Evolutionary conservation across 2,888 invertebrate species (phyloP), one percentile per base, ranked within the genome.

Genomic region (Yponomeuta cagnagella): DNA sequence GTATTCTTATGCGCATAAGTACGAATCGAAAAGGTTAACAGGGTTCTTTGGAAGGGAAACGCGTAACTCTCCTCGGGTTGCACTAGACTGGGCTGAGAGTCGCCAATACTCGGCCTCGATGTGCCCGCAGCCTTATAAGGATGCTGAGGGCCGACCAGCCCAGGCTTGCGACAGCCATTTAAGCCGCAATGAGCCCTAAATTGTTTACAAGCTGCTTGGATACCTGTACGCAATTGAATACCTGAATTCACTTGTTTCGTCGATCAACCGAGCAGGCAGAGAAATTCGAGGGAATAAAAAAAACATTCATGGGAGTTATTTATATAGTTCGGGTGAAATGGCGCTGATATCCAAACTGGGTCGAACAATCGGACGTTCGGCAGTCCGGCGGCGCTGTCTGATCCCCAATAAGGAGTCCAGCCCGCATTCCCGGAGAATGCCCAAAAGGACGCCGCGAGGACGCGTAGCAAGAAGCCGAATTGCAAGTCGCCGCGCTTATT

Each of bases 371-470:
- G 88, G 82, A 76, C 78, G 77, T 79, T 79, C 78, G 76, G 77
- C 75, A 79, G 78, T 83, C 79, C 79, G 83, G 80, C 82, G 82
- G 83, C 82, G 78, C 85, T 82, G 86, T 88, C 88, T 86, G 84
- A 83, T 79, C 80, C 91, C 90, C 78, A 88, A 90, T 89, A 90
- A 80, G 91, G 91, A 75, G 74, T 77, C 15, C 77, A 74, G 76
- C 76, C 79, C 81, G 78, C 86, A 88, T 89, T 89, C 87, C 82
- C 80, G 43, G 64, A 64, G 70, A 23, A 70, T 52, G 80, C 74
- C 81, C 79, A 90, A 89, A 23, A 90, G 90, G 90, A 89, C 89
- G 82, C 90, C 91, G 91, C 80, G 85, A 88, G 87, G 89, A 84
- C 89, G 63, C 63, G 10, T 67, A 71, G 77, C 81, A 86, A 86